A percentile compares a stretch with the other conserved stretches of the same genome.
phyloP scores from a whole-genome alignment of 1,140 invertebrate species.

The Penaeus indicus region DNA sequence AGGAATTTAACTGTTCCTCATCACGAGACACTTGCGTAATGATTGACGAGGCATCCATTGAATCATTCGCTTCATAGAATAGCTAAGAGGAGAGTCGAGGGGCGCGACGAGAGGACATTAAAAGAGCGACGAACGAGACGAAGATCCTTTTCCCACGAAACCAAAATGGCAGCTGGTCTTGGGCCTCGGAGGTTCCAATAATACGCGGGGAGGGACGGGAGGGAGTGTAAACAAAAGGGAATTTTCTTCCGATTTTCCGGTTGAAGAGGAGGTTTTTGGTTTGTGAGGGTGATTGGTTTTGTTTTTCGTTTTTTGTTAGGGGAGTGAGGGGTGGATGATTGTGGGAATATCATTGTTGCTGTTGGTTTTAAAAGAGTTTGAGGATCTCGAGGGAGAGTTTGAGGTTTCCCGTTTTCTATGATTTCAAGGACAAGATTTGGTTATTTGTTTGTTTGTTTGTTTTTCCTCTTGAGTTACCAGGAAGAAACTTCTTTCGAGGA shows the following conservation, averaged over 20 bases:
- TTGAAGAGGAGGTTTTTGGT: neutral
- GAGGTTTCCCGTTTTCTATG: conserved; percentile 50
- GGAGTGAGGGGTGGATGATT: no score
- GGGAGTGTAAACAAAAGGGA: conserved; percentile 48
- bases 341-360: neutral
- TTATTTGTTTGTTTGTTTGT: no score
- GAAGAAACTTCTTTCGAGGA: neutral
- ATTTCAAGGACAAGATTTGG: conserved; percentile 51
- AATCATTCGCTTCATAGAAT: conserved; percentile 78
- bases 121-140: conserved; percentile 34
- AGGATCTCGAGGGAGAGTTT: neutral
- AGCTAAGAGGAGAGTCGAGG: conserved; percentile 9
- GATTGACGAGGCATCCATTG: conserved; percentile 98
- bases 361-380: conserved; percentile 36
- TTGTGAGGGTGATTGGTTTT: neutral
- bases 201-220: neutral
- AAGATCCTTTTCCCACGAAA: conserved; percentile 39
- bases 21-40: conserved; percentile 96
- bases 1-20: conserved; percentile 94
- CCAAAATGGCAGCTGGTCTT: conserved; percentile 60
- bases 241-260: neutral
- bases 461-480: conserved; percentile 13
- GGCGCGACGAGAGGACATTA: conserved; percentile 48
- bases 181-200: conserved; percentile 44
- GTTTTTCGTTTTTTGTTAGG: neutral